Conservation (phyloP, 2,113 vertebrate species). For the Eolophus roseicapilla region DNA sequence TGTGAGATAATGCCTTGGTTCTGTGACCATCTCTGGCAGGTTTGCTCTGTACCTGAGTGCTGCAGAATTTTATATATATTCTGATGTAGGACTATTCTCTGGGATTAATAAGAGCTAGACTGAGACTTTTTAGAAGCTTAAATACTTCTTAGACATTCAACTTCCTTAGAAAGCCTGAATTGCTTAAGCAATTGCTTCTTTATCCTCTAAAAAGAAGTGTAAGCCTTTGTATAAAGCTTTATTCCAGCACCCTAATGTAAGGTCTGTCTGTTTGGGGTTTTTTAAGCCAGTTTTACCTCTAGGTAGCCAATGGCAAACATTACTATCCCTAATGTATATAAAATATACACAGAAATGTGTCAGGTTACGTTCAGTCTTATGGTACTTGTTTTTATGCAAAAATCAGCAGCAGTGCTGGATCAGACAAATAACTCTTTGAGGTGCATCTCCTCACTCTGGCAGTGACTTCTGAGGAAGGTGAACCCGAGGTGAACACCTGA, state of each 20-base stretch:
- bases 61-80: background rate
- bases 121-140: background rate
- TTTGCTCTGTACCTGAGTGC: background rate
- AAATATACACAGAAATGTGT: background rate
- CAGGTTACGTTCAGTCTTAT: background rate
- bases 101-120: background rate
- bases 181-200: background rate
- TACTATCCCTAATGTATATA: background rate
- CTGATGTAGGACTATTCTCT: background rate
- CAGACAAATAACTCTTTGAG: background rate
- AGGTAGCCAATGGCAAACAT: background rate
- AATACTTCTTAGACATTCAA: background rate
- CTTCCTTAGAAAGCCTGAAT: background rate
- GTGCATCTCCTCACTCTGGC: background rate
- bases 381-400: background rate
- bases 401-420: background rate
- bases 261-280: background rate
- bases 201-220: background rate
- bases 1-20: constrained; percentile 8
- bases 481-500: constrained; percentile 19
- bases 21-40: background rate
- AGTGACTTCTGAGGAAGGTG: constrained; percentile 44
- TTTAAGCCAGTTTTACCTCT: background rate
- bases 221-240: background rate
- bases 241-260: background rate